Conservation (phyloP, 2,113 vertebrate species). For the Charadrius vociferus region DNA sequence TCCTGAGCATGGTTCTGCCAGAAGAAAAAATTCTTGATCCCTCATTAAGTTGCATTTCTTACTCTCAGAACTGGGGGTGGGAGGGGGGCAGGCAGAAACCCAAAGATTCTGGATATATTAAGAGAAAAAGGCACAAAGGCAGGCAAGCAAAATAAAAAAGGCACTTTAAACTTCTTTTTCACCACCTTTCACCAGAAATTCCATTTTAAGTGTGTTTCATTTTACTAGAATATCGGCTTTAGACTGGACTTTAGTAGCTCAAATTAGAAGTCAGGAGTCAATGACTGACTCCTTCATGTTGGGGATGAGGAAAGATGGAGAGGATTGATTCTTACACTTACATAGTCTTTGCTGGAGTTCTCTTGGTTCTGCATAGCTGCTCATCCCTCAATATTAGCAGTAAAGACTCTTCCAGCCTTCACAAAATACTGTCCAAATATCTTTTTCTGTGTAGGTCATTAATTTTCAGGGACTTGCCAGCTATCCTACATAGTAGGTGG, state of each 20-base stretch:
- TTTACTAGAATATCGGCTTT: not conserved
- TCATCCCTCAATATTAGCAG: not conserved
- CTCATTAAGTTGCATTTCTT: not conserved
- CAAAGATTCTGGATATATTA: not conserved
- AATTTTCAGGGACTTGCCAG: not conserved
- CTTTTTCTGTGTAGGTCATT: constrained; percentile 3
- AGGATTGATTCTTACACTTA: not conserved
- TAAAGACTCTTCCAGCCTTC: not conserved
- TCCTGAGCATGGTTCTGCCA: not conserved
- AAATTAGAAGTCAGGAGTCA: not conserved
- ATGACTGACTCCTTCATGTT: not conserved
- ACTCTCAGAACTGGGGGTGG: not conserved
- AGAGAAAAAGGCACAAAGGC: not conserved
- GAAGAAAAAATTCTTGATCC: not conserved
- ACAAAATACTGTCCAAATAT: not conserved
- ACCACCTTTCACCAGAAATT: not conserved
- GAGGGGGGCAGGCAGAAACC: too few relatives aligned
- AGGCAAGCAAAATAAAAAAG: not conserved
- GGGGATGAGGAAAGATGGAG: not conserved
- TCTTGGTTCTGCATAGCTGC: not conserved
- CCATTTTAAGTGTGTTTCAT: not conserved
- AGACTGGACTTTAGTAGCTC: not conserved
- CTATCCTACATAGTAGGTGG: not conserved
- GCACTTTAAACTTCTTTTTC: not conserved
- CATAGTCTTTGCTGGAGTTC: not conserved